Conservation (phyloP, 1,140 invertebrate genomes). For the Ceratosolen solmsi region DNA sequence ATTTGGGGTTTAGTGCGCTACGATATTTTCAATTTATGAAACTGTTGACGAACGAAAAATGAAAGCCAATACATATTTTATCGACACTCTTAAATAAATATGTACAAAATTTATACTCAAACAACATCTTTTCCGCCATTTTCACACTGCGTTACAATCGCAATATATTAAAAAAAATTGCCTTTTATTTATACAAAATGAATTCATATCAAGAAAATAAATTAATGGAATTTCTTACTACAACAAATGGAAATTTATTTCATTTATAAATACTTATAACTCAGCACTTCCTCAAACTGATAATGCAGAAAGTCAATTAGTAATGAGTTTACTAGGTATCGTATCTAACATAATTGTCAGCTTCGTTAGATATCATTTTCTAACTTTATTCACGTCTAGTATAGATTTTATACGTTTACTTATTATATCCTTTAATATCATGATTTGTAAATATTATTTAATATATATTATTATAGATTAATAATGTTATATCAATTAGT, state of each 20-base stretch:
- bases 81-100: too few species aligned
- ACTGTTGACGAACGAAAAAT: too few species aligned
- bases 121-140: too few species aligned
- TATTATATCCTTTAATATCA: not conserved
- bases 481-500: not conserved
- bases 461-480: not conserved
- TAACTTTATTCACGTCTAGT: not conserved
- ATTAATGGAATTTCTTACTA: slow-evolving; percentile 9
- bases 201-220: not conserved
- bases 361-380: not conserved
- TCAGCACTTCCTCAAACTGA: slow-evolving; percentile 59
- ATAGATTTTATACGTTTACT: not conserved
- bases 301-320: slow-evolving; percentile 67
- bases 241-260: slow-evolving; percentile 61
- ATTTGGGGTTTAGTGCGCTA: too few species aligned
- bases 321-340: slow-evolving; percentile 67
- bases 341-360: slow-evolving; percentile 66
- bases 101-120: too few species aligned
- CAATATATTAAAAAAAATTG: not conserved
- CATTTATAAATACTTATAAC: slow-evolving; percentile 67
- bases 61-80: too few species aligned
- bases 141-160: too few species aligned
- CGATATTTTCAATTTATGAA: too few species aligned
- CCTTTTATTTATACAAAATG: not conserved
- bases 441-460: not conserved